Evolutionary conservation across 2,797 vertebrate species (phyloP).

Genomic region (Onychomys leucogaster): DNA sequence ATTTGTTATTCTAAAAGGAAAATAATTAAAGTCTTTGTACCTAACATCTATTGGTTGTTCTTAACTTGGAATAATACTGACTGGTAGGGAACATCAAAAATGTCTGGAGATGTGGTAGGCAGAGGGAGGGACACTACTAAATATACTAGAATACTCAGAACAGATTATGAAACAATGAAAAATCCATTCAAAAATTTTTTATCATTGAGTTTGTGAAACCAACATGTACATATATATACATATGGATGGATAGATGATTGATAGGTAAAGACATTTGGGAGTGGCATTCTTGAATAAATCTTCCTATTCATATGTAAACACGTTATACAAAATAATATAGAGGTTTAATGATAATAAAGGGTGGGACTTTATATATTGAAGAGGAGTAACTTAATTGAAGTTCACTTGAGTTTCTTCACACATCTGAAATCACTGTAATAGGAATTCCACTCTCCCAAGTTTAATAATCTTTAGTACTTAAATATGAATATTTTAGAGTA

Average conservation of each 20-base stretch:
- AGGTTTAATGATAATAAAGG: background rate
- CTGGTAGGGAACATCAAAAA: background rate
- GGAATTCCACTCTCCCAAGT: background rate
- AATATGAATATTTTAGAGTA: constrained; percentile 34
- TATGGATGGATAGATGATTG: background rate
- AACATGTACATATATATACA: background rate
- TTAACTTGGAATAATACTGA: background rate
- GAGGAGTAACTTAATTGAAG: background rate
- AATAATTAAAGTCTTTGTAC: background rate
- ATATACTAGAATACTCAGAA: background rate
- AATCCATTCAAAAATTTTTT: background rate
- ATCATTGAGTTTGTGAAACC: background rate
- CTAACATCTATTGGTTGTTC: background rate
- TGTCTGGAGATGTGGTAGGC: background rate
- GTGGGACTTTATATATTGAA: background rate
- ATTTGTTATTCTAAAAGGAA: constrained; percentile 16
- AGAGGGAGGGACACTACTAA: background rate
- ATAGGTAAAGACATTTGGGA: constrained; percentile 1
- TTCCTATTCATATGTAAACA: background rate
- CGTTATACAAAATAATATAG: background rate
- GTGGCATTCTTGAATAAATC: background rate
- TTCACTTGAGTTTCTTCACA: constrained; percentile 26
- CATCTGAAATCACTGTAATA: constrained; percentile 56
- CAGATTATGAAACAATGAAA: background rate
- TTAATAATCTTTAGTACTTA: constrained; percentile 47